Percentiles rank a stretch among this genome's conserved stretches.
These are phyloP conservation scores for Aphelinus certus DNA, from an alignment of 1,140 invertebrate species.

Conservation along the genomic window DNA sequence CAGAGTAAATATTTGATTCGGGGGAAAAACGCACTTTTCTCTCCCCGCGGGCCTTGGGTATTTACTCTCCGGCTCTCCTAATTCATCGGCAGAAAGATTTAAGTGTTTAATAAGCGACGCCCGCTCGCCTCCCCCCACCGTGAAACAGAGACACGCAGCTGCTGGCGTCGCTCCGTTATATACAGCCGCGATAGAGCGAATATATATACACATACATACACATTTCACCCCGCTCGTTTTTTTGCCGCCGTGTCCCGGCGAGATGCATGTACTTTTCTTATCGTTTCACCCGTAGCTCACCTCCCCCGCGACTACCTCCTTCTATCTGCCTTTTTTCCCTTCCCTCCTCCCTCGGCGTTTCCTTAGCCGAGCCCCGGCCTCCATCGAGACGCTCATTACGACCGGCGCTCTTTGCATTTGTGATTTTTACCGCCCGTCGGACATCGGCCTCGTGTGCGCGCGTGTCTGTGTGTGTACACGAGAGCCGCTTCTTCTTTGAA, in stretches of 20 bases:
- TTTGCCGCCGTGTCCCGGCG: slow-evolving; percentile 41
- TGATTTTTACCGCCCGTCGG: slow-evolving; percentile 10
- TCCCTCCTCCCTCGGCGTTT: neutral
- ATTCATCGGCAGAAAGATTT: slow-evolving; percentile 52
- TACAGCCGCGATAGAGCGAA: slow-evolving; percentile 32
- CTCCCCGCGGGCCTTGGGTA: neutral
- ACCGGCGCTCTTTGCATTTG: slow-evolving; percentile 25
- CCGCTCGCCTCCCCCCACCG: slow-evolving; percentile 2
- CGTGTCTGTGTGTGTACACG: neutral
- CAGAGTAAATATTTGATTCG: too few species aligned
- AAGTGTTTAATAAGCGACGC: slow-evolving; percentile 57
- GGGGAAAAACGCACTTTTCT: slow-evolving; percentile 23
- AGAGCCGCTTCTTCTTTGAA: neutral
- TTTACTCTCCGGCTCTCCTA: slow-evolving; percentile 28
- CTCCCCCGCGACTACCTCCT: neutral
- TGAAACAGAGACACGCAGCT: neutral
- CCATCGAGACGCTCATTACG: too few species aligned
- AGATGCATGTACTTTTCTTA: slow-evolving; percentile 38
- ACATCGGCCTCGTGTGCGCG: neutral
- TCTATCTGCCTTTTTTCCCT: slow-evolving; percentile 1
- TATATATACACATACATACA: neutral
- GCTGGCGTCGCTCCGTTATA: neutral
- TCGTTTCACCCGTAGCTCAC: neutral
- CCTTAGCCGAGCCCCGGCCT: too few species aligned
- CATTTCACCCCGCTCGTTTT: slow-evolving; percentile 33